These are phyloP conservation scores for Rutpela maculata DNA, from an alignment of 2,888 invertebrate species.

Conservation along the genomic window DNA sequence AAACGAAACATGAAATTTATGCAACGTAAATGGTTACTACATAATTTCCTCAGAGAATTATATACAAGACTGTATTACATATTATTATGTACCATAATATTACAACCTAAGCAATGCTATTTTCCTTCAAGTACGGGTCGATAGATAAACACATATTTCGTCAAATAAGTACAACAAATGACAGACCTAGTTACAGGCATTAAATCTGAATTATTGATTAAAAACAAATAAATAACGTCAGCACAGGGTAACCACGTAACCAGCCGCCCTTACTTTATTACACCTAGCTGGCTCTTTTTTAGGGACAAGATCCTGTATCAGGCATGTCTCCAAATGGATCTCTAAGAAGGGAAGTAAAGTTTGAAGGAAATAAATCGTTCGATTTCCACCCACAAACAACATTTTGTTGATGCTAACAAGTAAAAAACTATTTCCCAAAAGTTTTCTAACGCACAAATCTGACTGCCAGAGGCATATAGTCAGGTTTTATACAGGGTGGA, in stretches of 20 bases:
- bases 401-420: conserved; percentile 65
- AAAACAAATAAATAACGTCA: conserved; percentile 13
- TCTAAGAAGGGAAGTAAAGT: conserved; percentile 46
- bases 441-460: not conserved
- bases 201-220: conserved; percentile 5
- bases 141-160: not conserved
- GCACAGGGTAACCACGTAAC: not conserved
- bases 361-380: conserved; percentile 66
- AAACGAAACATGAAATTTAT: too few species aligned
- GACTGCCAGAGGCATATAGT: too few species aligned
- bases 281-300: not conserved
- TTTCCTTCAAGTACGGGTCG: too few species aligned
- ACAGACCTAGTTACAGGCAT: not conserved
- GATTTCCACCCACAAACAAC: conserved; percentile 66
- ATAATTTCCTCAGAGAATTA: too few species aligned
- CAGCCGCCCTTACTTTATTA: not conserved
- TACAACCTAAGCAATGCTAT: too few species aligned
- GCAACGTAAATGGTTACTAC: too few species aligned
- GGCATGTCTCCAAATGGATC: conserved; percentile 50
- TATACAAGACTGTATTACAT: too few species aligned
- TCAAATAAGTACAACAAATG: not conserved
- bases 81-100: too few species aligned
- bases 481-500: too few species aligned
- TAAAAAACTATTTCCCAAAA: conserved; percentile 60
- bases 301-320: conserved; percentile 8